A percentile compares a stretch with the other conserved stretches of the same genome.
Conservation (phyloP, 2,888 invertebrate genomes). For the Tiphia femorata region DNA sequence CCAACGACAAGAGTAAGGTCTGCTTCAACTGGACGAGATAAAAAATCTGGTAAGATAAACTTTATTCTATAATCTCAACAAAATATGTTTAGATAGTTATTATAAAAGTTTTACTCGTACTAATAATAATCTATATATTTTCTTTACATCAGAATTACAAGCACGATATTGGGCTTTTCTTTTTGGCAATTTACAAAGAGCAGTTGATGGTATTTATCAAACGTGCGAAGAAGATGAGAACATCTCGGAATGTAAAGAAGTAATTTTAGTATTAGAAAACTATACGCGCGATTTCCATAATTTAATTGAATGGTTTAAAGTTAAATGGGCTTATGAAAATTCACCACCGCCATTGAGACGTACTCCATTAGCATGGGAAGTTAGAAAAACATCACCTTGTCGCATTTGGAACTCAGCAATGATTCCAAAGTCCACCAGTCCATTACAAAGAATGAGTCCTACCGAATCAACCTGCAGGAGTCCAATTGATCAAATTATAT, state of each 20-base stretch:
- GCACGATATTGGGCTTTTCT: slow-evolving; percentile 96
- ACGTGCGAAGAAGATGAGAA: slow-evolving; percentile 96
- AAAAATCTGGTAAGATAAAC: slow-evolving; percentile 75
- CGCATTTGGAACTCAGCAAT: slow-evolving; percentile 58
- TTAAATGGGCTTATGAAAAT: slow-evolving; percentile 95
- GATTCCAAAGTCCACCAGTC: slow-evolving; percentile 65
- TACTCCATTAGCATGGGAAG: slow-evolving; percentile 94
- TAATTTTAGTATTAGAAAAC: slow-evolving; percentile 93
- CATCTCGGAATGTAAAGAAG: slow-evolving; percentile 95
- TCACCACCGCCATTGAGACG: slow-evolving; percentile 88
- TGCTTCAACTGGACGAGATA: slow-evolving; percentile 88
- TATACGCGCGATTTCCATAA: slow-evolving; percentile 95
- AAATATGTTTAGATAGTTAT: slow-evolving; percentile 7
- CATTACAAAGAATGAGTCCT: slow-evolving; percentile 64
- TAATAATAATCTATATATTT: slow-evolving; percentile 2
- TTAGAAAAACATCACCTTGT: slow-evolving; percentile 83
- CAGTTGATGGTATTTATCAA: slow-evolving; percentile 95
- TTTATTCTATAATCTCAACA: too few species aligned
- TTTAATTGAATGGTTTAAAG: slow-evolving; percentile 91
- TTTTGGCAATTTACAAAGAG: slow-evolving; percentile 93
- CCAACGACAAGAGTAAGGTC: slow-evolving; percentile 78
- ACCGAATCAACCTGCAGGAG: slow-evolving; percentile 53
- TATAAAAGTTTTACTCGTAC: background rate
- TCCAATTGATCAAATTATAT: slow-evolving; percentile 66
- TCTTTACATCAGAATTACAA: slow-evolving; percentile 75